Conservation (phyloP, 2,113 vertebrate species). For the Rissa tridactyla region DNA sequence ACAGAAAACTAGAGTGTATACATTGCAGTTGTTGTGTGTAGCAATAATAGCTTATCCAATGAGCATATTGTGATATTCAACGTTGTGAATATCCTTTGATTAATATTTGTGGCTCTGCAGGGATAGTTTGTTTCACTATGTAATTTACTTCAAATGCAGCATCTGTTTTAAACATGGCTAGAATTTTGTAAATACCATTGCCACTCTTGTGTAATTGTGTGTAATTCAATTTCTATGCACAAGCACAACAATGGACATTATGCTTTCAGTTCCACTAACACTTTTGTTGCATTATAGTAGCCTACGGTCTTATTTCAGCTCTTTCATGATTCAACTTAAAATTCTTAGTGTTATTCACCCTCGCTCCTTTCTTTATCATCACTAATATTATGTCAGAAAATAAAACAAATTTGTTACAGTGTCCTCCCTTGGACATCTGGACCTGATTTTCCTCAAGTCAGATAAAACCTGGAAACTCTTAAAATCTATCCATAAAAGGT, state of each 20-base stretch:
- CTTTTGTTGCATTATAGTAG: not conserved
- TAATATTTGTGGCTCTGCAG: not conserved
- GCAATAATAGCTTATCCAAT: not conserved
- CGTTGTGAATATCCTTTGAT: too few species aligned
- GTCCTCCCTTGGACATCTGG: not conserved
- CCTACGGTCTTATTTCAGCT: not conserved
- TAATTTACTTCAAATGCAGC: not conserved
- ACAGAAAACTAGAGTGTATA: not conserved
- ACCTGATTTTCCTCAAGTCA: not conserved
- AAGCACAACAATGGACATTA: not conserved
- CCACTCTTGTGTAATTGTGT: not conserved
- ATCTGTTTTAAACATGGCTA: not conserved
- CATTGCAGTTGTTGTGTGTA: not conserved
- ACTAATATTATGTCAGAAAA: not conserved
- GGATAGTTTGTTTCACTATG: not conserved
- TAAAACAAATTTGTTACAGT: not conserved
- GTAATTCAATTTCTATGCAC: not conserved
- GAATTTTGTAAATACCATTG: not conserved
- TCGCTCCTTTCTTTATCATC: not conserved
- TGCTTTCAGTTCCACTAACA: not conserved
- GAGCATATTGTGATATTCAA: not conserved
- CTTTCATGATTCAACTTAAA: not conserved
- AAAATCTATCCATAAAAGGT: not conserved
- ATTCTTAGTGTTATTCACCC: not conserved
- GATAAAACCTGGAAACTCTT: not conserved